Percentiles rank a stretch among this genome's conserved stretches.
These are phyloP conservation scores for Holothuria scabra DNA, from an alignment of 53 echinoderm and acorn worm genomes.

Conservation along the genomic window DNA sequence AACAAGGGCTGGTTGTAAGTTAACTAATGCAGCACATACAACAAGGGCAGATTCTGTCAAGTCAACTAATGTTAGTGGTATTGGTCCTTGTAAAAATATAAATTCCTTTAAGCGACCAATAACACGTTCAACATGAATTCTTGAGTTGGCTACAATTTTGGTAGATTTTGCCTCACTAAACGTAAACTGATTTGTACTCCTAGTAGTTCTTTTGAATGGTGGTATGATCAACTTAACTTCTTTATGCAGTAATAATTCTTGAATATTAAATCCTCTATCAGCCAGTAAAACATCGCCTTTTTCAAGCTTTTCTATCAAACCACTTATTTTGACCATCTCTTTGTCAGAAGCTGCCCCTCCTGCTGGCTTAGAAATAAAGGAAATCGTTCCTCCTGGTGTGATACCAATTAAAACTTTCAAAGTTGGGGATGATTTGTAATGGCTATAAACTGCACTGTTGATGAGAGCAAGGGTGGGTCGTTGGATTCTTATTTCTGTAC, in stretches of 20 bases:
- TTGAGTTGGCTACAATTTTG: conserved; percentile 32
- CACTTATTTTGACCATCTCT: conserved; percentile 61
- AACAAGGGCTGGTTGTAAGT: conserved; percentile 51
- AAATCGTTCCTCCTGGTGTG: conserved; percentile 65
- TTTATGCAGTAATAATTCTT: conserved; percentile 65
- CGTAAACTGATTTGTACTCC: conserved; percentile 45
- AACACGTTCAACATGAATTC: conserved; percentile 64
- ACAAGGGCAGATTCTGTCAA: conserved; percentile 58
- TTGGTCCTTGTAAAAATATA: conserved; percentile 61
- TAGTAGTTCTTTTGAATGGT: conserved; percentile 55
- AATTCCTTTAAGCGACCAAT: too few species aligned
- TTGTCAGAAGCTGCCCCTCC: conserved; percentile 68
- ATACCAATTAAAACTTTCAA: conserved; percentile 69
- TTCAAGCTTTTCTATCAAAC: conserved; percentile 55
- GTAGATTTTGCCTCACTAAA: conserved; percentile 5
- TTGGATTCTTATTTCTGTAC: conserved; percentile 67
- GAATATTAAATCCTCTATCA: conserved; percentile 73
- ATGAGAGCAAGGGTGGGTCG: conserved; percentile 58
- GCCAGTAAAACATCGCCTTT: conserved; percentile 69
- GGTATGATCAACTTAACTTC: conserved; percentile 64
- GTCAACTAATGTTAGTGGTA: conserved; percentile 63
- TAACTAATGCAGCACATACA: conserved; percentile 59
- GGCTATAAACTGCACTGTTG: conserved; percentile 66
- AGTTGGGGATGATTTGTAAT: conserved; percentile 67
- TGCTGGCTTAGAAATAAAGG: conserved; percentile 54